Evolutionary conservation across 2,888 invertebrate species (phyloP).

Genomic region (Homarus gammarus): DNA sequence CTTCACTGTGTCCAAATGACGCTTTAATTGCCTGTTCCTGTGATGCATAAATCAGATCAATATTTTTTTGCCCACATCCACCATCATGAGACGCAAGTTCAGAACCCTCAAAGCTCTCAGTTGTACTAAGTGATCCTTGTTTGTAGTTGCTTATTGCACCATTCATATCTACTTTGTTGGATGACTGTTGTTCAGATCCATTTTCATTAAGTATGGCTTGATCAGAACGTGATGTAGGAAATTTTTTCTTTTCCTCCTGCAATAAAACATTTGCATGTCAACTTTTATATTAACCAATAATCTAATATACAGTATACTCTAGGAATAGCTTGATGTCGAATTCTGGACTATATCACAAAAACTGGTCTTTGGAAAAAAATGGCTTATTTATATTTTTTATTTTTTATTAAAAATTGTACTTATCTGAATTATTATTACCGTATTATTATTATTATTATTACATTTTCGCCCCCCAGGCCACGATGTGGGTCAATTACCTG

Average conservation of each 20-base stretch:
- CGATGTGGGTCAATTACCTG: no score
- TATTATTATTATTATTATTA: no score
- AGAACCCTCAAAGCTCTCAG: neutral
- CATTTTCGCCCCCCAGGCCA: no score
- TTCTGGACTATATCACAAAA: no score
- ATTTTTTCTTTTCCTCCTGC: conserved; percentile 9
- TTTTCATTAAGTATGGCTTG: conserved; percentile 30
- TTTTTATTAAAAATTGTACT: no score
- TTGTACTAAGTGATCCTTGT: neutral
- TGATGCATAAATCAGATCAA: conserved; percentile 78
- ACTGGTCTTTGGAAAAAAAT: no score
- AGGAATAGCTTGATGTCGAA: no score
- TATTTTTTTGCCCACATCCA: conserved; percentile 28
- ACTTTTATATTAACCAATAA: neutral
- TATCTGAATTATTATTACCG: no score
- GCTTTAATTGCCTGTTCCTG: conserved; percentile 79
- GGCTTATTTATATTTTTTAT: no score
- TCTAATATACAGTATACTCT: no score
- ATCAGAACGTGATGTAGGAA: conserved; percentile 29
- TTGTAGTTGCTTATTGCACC: neutral
- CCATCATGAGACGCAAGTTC: neutral
- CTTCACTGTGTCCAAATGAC: conserved; percentile 79
- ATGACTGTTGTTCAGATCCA: conserved; percentile 15
- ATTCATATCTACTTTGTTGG: neutral
- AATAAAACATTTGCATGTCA: neutral